Conservation (phyloP, 1,140 invertebrate species). For the Drosophila persimilis region DNA sequence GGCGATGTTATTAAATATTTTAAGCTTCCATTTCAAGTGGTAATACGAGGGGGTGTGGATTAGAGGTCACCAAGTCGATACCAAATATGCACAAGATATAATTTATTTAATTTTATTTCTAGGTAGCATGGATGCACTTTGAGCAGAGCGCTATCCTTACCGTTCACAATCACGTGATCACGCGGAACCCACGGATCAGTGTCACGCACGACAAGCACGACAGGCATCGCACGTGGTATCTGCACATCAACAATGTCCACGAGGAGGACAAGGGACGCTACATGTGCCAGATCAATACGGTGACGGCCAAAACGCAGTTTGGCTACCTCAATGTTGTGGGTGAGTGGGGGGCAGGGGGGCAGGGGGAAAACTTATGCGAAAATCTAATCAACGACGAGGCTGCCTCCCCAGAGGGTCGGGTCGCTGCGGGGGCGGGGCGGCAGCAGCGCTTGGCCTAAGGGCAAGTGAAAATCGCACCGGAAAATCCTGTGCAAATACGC, state of each 20-base stretch:
- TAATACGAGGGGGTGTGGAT: neutral
- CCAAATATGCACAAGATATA: neutral
- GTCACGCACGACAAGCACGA: constrained; percentile 91
- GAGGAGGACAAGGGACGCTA: constrained; percentile 95
- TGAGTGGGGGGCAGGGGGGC: constrained; percentile 84
- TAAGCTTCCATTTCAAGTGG: neutral
- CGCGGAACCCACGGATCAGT: constrained; percentile 94
- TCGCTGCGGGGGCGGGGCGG: neutral
- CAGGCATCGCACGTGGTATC: constrained; percentile 93
- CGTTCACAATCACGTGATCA: constrained; percentile 96
- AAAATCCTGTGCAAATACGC: constrained; percentile 69
- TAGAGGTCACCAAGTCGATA: constrained; percentile 15
- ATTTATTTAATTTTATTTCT: constrained; percentile 67
- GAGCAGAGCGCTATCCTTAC: constrained; percentile 96
- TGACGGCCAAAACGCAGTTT: constrained; percentile 95
- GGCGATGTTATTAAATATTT: constrained; percentile 39
- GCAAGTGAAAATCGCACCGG: constrained; percentile 6
- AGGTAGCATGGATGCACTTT: constrained; percentile 98
- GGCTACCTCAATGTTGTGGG: constrained; percentile 96
- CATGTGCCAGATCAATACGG: constrained; percentile 98
- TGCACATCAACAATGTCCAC: constrained; percentile 95
- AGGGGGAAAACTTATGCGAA: neutral
- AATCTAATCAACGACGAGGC: constrained; percentile 51
- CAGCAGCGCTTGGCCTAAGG: constrained; percentile 1
- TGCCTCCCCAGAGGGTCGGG: constrained; percentile 4